phyloP scores from a whole-genome alignment of 1,140 invertebrate genomes.

The Rhagoletis pomonella region DNA sequence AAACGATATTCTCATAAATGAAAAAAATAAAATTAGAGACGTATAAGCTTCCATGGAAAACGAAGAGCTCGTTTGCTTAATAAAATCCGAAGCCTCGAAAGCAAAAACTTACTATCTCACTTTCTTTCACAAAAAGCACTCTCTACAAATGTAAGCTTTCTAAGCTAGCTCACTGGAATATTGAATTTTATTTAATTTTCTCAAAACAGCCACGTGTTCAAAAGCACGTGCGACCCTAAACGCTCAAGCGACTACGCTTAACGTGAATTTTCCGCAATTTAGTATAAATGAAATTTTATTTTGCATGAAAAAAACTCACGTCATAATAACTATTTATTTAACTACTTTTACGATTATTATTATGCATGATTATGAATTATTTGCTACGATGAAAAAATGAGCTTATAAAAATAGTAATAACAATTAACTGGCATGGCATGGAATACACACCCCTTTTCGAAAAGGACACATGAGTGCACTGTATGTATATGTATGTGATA shows the following conservation, averaged over 20 bases:
- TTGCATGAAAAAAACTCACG: background rate
- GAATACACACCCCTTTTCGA: conserved; percentile 9
- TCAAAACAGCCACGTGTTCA: background rate
- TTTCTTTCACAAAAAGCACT: no score
- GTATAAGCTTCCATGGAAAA: no score
- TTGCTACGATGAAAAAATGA: background rate
- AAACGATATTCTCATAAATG: no score
- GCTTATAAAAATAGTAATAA: conserved; percentile 41
- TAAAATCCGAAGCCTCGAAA: no score
- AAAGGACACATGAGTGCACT: background rate
- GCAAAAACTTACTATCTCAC: no score
- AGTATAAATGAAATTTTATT: background rate
- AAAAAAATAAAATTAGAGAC: no score
- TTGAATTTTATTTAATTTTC: background rate
- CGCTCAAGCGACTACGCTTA: background rate
- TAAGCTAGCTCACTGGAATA: background rate
- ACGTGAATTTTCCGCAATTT: background rate
- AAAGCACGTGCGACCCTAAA: conserved; percentile 4
- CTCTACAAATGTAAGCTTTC: background rate
- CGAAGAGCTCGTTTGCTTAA: no score
- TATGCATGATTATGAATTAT: conserved; percentile 13
- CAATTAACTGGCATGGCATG: background rate
- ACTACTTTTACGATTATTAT: conserved; percentile 37
- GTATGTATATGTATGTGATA: background rate
- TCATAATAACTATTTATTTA: conserved; percentile 33